Base-by-base conservation (phyloP, 1,140 invertebrate species). In the Pararge aegeria region DNA sequence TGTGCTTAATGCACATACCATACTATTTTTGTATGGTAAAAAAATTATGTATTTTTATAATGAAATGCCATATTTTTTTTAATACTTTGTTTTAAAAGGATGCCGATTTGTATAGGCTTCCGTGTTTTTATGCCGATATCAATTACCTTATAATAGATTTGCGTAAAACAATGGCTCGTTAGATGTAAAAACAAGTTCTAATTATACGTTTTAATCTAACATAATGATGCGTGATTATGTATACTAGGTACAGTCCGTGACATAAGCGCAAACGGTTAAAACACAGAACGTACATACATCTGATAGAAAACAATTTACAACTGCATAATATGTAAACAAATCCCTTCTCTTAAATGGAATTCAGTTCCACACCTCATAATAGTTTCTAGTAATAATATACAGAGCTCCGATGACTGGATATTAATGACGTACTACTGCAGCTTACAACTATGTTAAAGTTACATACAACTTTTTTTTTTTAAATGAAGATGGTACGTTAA, bases 81-180 rank as follows among this genome's bases (percentile, higher is more conserved):
- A 4, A 1, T 4, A 12, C n/a, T 2, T 42, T 12, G 18, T 42
- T 16, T 40, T 10, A 24, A 20, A 55, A 55, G 53, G 53, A 55
- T 55, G 62, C 46, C 52, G 44, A 16, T 40, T 10, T 27, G 24
- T 10, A 27, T 15, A 42, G 4, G 40, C 54, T 71, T 72, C 65
- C 74, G 64, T 61, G 56, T 70, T 70, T 73, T 75, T 70, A 58
- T n/a, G 18, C 21, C 44, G 52, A 19, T 46, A 54, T 60, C 66
- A 68, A 58, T 65, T 63, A 59, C 61, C 13, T 57, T 59, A 55
- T 72, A 64, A 61, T 55, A 64, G 52, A 62, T 54, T 55, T 52
- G 30, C 42, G n/a, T 44, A 46, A 69, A 63, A 79, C 76, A 76
- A 75, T 79, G 55, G 62, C 68, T 65, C 68, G 70, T 68, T 79